A percentile compares a stretch with the other conserved stretches of the same genome.
Conservation (phyloP, 2,113 vertebrate genomes). For the Hippocampus barbouri region DNA sequence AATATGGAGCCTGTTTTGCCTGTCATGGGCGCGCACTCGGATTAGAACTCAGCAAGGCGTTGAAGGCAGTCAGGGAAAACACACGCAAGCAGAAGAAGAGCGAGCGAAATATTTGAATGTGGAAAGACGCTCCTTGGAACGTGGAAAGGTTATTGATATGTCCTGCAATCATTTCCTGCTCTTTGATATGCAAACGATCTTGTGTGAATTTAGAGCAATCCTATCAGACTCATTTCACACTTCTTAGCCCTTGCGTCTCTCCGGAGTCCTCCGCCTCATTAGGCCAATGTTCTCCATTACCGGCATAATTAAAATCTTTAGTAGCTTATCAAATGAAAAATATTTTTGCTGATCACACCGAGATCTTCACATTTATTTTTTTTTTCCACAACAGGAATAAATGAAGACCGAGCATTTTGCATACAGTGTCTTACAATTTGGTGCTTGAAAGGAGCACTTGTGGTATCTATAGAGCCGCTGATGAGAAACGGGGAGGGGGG, state of each 20-base stretch:
- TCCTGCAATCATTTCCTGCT: slow-evolving; percentile 99
- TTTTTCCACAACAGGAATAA: slow-evolving; percentile 99
- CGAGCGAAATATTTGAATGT: slow-evolving; percentile 51
- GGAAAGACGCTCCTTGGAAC: slow-evolving; percentile 69
- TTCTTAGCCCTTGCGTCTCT: slow-evolving; percentile 97
- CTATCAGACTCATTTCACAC: slow-evolving; percentile 99
- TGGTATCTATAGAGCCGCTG: slow-evolving; percentile 68
- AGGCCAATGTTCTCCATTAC: slow-evolving; percentile 99
- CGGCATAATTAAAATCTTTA: slow-evolving; percentile 99
- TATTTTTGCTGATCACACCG: slow-evolving; percentile 98
- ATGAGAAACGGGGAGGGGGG: slow-evolving; percentile 60
- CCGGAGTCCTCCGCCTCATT: slow-evolving; percentile 98
- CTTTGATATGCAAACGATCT: slow-evolving; percentile 99
- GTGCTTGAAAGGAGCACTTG: slow-evolving; percentile 70
- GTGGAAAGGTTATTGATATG: slow-evolving; percentile 99
- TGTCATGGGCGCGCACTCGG: slow-evolving; percentile 53
- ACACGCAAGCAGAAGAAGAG: slow-evolving; percentile 33
- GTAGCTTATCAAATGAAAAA: slow-evolving; percentile 99
- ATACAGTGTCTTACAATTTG: slow-evolving; percentile 66
- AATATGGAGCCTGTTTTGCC: slow-evolving; percentile 57
- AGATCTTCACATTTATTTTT: slow-evolving; percentile 98
- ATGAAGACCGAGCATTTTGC: slow-evolving; percentile 89
- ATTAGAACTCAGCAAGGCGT: slow-evolving; percentile 57
- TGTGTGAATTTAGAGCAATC: slow-evolving; percentile 98
- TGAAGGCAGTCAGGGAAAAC: slow-evolving; percentile 40